A percentile compares a stretch with the other conserved stretches of the same genome.
phyloP scores from a whole-genome alignment of 2,888 invertebrate genomes.

The Zelleria hepariella region DNA sequence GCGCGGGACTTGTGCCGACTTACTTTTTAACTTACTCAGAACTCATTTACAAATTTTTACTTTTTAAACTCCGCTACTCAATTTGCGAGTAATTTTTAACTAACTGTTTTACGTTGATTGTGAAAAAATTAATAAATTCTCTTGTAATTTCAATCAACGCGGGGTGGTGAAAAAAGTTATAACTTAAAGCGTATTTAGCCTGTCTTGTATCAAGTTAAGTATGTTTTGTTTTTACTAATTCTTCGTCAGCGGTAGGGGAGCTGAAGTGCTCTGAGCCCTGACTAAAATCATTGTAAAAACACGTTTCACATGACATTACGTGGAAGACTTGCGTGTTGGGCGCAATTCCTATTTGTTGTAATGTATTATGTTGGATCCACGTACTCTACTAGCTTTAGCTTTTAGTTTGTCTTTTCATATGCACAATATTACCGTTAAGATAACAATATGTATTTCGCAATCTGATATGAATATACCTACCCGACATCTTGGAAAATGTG shows the following conservation, averaged over 20 bases:
- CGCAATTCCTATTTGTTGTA: slow-evolving; percentile 19
- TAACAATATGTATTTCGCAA: too few relatives aligned
- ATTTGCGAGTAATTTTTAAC: background rate
- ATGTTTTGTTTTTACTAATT: background rate
- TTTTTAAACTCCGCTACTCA: background rate
- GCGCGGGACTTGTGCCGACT: slow-evolving; percentile 20
- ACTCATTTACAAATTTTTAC: background rate
- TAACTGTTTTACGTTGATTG: background rate
- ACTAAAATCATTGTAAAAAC: slow-evolving; percentile 20
- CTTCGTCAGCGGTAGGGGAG: background rate
- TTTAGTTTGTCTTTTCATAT: too few relatives aligned
- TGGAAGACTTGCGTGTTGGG: slow-evolving; percentile 31
- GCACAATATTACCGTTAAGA: too few relatives aligned
- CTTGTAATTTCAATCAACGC: background rate
- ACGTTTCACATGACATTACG: slow-evolving; percentile 36
- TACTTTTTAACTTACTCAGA: background rate
- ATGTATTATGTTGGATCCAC: background rate
- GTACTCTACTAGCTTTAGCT: too few relatives aligned
- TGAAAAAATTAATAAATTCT: background rate
- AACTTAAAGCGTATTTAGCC: background rate
- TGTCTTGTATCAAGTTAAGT: background rate
- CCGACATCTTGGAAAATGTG: too few relatives aligned
- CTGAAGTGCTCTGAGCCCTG: background rate
- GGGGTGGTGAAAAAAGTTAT: background rate
- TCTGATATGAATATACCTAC: too few relatives aligned